Evolutionary conservation across 2,113 vertebrate genomes (phyloP), one percentile per base, ranked within the genome.

Genomic region (Phaethon lepturus): DNA sequence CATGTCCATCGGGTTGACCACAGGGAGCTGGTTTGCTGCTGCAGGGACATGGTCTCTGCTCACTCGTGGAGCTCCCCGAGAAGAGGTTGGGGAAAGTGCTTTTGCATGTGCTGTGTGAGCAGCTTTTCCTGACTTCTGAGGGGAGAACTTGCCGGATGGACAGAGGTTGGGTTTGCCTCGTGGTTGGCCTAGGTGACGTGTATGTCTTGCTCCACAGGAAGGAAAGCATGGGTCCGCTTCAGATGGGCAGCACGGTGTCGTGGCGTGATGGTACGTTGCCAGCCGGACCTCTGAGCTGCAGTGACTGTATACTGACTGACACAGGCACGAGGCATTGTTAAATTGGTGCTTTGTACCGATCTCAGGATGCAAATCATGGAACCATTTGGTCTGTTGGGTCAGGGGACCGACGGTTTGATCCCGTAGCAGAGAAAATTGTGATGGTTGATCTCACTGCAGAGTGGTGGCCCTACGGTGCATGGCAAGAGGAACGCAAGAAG

Each of bases 1-100:
- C 44, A 17, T 3, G 23, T 40, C 66, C 10, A 4, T 49, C n/a
- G 22, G 64, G 20, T 22, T 17, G 23, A 9, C 45, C 1, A 7
- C 67, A 33, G 66, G 35, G 29, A n/a, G 45, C 35, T 42, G 55
- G 13, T 60, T 60, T 42, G 66, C 80, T 71, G 45, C 45, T 17
- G 17, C 10, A 42, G 29, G 55, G 35, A 42, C 3, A 0, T 22
- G 17, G 67, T 17, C 23, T 42, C 55, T 52, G 67, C 35, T n/a
- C 18, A 0, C 29, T 23, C 45, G 5, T 23, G 35, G 14, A n/a
- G 53, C 35, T n/a, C 9, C 0, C 45, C 23, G 80, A 38, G 33
- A 53, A 25, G 3, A 5, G 31, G 13, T 2, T 45, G 68, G 31
- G 58, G 31, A 53, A 53, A 31, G 40, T 2, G 6, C 38, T 24